Evolutionary conservation across 2,797 vertebrate genomes (phyloP).

Genomic region (Decapterus maruadsi): DNA sequence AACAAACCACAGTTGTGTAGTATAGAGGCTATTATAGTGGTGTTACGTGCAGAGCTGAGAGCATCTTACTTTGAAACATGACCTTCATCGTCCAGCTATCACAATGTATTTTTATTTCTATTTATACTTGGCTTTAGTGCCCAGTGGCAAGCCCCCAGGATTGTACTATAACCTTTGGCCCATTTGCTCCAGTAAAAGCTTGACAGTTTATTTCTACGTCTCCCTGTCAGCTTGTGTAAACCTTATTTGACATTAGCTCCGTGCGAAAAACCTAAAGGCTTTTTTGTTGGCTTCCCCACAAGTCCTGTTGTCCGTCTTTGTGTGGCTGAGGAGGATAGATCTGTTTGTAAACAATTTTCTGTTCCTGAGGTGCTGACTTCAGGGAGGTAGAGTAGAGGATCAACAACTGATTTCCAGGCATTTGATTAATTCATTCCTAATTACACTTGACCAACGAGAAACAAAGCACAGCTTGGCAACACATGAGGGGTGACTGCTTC

Average conservation of each 20-base stretch:
- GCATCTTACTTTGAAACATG: constrained; percentile 36
- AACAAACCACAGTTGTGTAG: neutral
- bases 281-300: constrained; percentile 27
- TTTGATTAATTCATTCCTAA: constrained; percentile 5
- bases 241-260: constrained; percentile 30
- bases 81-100: constrained; percentile 59
- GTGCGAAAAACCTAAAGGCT: constrained; percentile 10
- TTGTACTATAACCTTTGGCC: constrained; percentile 49
- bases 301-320: constrained; percentile 12
- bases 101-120: constrained; percentile 46
- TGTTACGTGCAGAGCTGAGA: constrained; percentile 3
- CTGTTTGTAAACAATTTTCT: constrained; percentile 8
- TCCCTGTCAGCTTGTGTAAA: constrained; percentile 36
- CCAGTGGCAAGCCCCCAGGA: constrained; percentile 33
- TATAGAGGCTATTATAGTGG: neutral
- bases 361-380: neutral
- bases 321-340: constrained; percentile 14
- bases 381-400: neutral
- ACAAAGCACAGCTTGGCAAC: neutral
- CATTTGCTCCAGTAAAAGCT: constrained; percentile 46
- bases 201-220: constrained; percentile 48
- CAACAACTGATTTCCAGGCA: constrained; percentile 12
- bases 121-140: constrained; percentile 37
- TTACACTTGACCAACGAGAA: constrained; percentile 4
- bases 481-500: constrained; percentile 5